phyloP scores from a whole-genome alignment of 2,797 vertebrate genomes.

The Hemibagrus guttatus region DNA sequence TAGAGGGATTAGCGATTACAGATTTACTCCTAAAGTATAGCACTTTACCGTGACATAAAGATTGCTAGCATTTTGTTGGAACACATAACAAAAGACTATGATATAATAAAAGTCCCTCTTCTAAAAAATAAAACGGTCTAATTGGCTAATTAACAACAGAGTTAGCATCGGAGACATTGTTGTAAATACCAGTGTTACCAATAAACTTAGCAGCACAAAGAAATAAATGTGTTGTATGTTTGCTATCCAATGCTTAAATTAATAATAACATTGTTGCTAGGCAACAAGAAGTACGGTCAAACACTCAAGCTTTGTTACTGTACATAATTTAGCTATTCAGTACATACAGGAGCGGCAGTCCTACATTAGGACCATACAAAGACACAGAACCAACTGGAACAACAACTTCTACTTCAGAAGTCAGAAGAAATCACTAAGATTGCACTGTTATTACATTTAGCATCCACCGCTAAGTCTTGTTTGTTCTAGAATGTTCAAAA shows the following conservation, averaged over 20 bases:
- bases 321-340: background rate
- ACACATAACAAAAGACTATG: background rate
- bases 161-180: background rate
- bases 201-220: background rate
- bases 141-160: constrained; percentile 9
- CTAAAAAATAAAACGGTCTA: background rate
- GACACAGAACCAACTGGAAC: background rate
- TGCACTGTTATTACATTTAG: background rate
- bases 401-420: background rate
- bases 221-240: background rate
- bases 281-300: background rate
- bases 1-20: constrained; percentile 11
- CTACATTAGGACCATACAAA: background rate
- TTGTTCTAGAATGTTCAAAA: constrained; percentile 2
- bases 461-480: background rate
- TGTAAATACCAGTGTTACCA: background rate
- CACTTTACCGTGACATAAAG: background rate
- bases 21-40: constrained; percentile 5
- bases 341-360: background rate
- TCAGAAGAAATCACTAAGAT: background rate
- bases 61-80: background rate
- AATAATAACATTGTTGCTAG: background rate
- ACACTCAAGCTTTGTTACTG: background rate
- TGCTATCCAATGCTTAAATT: background rate
- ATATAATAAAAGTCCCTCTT: background rate